Percentiles rank a stretch among this genome's conserved stretches.
Conservation (phyloP, 2,113 vertebrate genomes). For the Prunella himalayana region DNA sequence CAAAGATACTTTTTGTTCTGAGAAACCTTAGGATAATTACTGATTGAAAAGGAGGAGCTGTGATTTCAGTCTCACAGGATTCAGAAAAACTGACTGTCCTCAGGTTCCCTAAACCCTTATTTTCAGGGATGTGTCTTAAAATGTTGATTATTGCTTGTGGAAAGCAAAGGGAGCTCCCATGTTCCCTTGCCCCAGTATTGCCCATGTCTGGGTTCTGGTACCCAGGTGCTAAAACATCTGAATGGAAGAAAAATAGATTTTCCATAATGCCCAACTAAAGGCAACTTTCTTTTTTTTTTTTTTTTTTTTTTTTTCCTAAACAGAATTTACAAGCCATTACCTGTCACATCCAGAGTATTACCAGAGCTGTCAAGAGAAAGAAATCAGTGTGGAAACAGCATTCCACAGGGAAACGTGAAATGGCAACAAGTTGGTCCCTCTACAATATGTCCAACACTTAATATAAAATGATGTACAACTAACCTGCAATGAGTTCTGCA, state of each 20-base stretch:
- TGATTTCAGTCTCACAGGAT: background rate
- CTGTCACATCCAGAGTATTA: background rate
- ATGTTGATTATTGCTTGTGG: background rate
- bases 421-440: constrained; percentile 18
- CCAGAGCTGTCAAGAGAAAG: background rate
- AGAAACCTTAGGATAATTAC: background rate
- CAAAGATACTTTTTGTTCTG: background rate
- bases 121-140: background rate
- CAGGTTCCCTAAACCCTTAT: background rate
- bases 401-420: background rate
- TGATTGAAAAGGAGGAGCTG: background rate
- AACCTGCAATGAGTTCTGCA: constrained; percentile 18
- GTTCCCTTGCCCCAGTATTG: background rate
- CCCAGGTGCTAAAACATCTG: background rate
- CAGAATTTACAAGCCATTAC: constrained; percentile 35
- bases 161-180: background rate
- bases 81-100: background rate
- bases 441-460: background rate
- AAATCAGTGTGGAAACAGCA: background rate
- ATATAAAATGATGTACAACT: constrained; percentile 49
- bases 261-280: background rate
- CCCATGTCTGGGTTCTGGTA: background rate
- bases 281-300: too few species aligned
- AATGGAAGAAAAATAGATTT: background rate
- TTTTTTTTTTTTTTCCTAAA: background rate